Evolutionary conservation across 1,140 invertebrate genomes (phyloP).

Genomic region (Drosophila trapezifrons): DNA sequence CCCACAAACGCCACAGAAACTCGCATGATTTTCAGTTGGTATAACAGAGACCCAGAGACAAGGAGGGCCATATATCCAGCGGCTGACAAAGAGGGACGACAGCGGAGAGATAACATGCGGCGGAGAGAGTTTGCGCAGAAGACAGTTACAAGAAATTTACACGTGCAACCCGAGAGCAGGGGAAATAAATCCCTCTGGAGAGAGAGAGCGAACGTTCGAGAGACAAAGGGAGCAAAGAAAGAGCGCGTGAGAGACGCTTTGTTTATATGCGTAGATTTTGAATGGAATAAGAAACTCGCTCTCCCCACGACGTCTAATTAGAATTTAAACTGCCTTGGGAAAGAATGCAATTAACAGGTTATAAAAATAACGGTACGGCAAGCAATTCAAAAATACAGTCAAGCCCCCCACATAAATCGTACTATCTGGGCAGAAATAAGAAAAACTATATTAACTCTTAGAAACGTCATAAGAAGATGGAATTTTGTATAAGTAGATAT

Average conservation of each 20-base stretch:
- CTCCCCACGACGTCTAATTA: conserved; percentile 17
- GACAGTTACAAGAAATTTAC: conserved; percentile 53
- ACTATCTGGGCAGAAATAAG: neutral
- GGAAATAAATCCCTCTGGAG: conserved; percentile 3
- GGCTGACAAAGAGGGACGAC: conserved; percentile 5
- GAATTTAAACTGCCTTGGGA: conserved; percentile 22
- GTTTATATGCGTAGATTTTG: conserved; percentile 33
- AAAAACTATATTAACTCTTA: neutral
- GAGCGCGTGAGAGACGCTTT: neutral
- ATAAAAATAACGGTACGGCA: conserved; percentile 29
- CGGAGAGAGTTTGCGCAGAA: conserved; percentile 45
- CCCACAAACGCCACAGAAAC: conserved; percentile 39
- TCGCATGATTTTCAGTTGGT: conserved; percentile 80
- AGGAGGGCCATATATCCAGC: conserved; percentile 14
- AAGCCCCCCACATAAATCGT: neutral
- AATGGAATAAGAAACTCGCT: conserved; percentile 2
- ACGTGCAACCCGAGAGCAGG: conserved; percentile 35
- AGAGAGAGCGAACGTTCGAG: conserved; percentile 1
- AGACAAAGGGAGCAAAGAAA: conserved; percentile 13
- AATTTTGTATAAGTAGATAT: too few relatives aligned
- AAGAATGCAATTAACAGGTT: conserved; percentile 44
- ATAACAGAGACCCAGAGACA: conserved; percentile 52
- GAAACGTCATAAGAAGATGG: too few relatives aligned
- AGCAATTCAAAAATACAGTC: neutral
- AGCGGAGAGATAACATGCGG: conserved; percentile 18